phyloP scores from a whole-genome alignment of 2,888 invertebrate genomes.

The Acleris literana region DNA sequence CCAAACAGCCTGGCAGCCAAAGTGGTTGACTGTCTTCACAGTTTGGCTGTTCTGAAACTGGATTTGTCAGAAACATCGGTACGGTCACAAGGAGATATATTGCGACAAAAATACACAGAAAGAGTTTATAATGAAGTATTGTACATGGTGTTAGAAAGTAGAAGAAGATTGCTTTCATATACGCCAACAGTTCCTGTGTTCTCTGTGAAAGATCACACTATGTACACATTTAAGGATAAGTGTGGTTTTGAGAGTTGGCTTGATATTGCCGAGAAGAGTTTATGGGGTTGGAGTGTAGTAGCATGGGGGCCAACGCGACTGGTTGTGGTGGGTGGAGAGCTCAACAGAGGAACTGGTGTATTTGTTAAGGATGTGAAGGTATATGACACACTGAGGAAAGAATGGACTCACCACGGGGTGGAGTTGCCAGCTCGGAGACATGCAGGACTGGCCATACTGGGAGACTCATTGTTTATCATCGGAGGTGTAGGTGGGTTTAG shows the following conservation, averaged over 20 bases:
- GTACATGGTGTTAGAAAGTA: constrained; percentile 55
- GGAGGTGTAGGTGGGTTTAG: constrained; percentile 76
- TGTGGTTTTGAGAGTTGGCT: constrained; percentile 63
- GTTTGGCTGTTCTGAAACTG: constrained; percentile 47
- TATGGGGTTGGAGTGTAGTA: constrained; percentile 75
- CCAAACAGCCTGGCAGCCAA: constrained; percentile 57
- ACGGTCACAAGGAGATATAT: constrained; percentile 42
- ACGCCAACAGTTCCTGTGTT: constrained; percentile 61
- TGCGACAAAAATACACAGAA: constrained; percentile 59
- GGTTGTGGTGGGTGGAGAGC: constrained; percentile 69
- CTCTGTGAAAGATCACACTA: constrained; percentile 53
- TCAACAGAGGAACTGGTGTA: constrained; percentile 64
- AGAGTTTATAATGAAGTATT: constrained; percentile 63
- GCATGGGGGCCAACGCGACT: constrained; percentile 66
- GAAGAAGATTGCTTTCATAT: constrained; percentile 50
- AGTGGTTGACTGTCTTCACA: constrained; percentile 59
- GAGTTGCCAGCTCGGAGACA: constrained; percentile 64
- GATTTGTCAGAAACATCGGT: constrained; percentile 41
- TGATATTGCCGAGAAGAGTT: constrained; percentile 62
- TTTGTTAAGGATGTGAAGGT: constrained; percentile 68
- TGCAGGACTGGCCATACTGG: constrained; percentile 60
- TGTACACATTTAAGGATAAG: constrained; percentile 58
- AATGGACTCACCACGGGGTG: constrained; percentile 68
- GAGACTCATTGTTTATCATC: constrained; percentile 62
- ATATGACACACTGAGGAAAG: constrained; percentile 62